phyloP scores from a whole-genome alignment of 2,797 vertebrate genomes.

The Chromis chromis region DNA sequence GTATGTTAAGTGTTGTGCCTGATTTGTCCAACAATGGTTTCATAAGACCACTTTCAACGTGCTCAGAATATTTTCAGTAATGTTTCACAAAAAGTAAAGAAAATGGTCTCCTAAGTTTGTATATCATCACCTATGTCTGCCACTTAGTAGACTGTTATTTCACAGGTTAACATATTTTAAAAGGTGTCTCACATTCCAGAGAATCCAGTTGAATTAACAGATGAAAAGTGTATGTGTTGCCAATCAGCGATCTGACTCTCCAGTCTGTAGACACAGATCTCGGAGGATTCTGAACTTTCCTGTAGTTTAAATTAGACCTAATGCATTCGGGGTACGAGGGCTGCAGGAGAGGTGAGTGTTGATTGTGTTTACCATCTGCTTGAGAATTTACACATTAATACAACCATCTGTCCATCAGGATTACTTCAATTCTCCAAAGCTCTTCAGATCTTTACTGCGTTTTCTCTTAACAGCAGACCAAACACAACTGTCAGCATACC shows the following conservation, averaged over 20 bases:
- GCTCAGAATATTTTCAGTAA: neutral
- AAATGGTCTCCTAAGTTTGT: neutral
- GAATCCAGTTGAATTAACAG: neutral
- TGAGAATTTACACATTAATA: slow-evolving; percentile 42
- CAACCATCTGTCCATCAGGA: slow-evolving; percentile 39
- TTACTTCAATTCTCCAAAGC: slow-evolving; percentile 26
- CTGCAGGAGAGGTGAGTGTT: slow-evolving; percentile 19
- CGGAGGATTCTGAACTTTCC: slow-evolving; percentile 20
- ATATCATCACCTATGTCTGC: neutral
- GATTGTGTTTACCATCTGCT: slow-evolving; percentile 41
- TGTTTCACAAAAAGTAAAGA: neutral
- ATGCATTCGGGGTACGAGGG: slow-evolving; percentile 4
- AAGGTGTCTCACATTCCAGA: neutral
- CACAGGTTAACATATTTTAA: neutral
- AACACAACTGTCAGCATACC: neutral
- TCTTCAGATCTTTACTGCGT: slow-evolving; percentile 21
- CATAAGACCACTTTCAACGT: neutral
- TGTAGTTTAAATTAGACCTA: slow-evolving; percentile 38
- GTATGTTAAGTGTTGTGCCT: neutral
- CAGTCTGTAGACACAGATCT: slow-evolving; percentile 4
- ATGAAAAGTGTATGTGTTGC: neutral
- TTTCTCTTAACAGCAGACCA: neutral
- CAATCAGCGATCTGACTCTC: slow-evolving; percentile 27
- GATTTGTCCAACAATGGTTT: slow-evolving; percentile 1
- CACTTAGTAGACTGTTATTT: neutral